Evolutionary conservation across 2,113 vertebrate species (phyloP).

Genomic region (Eonycteris spelaea): DNA sequence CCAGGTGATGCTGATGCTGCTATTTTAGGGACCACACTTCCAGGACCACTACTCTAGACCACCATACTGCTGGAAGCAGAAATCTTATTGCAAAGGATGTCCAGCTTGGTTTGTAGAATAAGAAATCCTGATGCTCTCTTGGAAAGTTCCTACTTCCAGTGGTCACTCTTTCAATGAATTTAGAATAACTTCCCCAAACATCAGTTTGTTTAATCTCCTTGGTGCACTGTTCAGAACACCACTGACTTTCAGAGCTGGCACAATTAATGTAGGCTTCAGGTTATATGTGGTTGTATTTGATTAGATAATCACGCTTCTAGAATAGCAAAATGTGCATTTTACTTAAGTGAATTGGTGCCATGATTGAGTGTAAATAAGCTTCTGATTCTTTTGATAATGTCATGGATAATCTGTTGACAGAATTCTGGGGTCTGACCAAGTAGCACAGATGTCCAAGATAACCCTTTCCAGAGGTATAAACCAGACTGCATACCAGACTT

Average conservation of each 20-base stretch:
- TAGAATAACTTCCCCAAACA: neutral
- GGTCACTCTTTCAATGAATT: neutral
- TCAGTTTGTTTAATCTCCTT: neutral
- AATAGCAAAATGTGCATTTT: slow-evolving; percentile 9
- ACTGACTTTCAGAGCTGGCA: neutral
- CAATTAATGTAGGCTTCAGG: neutral
- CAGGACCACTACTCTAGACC: neutral
- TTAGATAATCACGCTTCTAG: slow-evolving; percentile 16
- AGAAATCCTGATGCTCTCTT: neutral
- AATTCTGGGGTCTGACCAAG: neutral
- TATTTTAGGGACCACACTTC: neutral
- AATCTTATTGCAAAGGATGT: neutral
- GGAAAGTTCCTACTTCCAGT: neutral
- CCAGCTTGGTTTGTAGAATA: neutral
- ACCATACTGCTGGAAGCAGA: neutral
- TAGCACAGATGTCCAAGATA: neutral
- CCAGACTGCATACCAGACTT: neutral
- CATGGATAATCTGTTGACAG: neutral
- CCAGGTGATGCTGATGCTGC: neutral
- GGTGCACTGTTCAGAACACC: neutral
- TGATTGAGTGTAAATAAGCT: slow-evolving; percentile 13
- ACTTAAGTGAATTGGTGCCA: neutral
- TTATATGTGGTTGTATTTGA: neutral
- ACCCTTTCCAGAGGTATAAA: neutral
- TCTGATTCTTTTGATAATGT: neutral